Evolutionary conservation across 2,113 vertebrate species (phyloP).

Genomic region (Stegastes partitus): DNA sequence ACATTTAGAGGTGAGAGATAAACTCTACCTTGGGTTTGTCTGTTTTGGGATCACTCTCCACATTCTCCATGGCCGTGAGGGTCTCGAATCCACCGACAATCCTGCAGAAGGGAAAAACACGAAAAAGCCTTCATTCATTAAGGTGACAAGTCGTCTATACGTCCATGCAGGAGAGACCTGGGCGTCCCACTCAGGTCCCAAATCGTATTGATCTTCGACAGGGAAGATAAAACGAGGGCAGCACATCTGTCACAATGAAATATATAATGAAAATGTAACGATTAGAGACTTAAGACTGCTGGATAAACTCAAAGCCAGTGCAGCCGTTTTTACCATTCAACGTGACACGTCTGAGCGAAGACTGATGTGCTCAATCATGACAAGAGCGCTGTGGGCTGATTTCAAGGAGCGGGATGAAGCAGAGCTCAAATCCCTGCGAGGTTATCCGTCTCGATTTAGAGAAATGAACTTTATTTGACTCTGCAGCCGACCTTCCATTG

Average conservation of each 20-base stretch:
- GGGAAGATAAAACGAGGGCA: not conserved
- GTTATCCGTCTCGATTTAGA: conserved; percentile 18
- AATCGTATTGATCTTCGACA: not conserved
- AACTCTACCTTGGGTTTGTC: conserved; percentile 92
- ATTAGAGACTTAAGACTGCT: not conserved
- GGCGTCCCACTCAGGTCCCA: not conserved
- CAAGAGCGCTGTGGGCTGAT: not conserved
- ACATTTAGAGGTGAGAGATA: not conserved
- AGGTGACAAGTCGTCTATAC: not conserved
- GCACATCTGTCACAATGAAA: not conserved
- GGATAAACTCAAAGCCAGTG: not conserved
- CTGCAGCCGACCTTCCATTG: not conserved
- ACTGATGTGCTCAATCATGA: not conserved
- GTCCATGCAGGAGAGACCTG: not conserved
- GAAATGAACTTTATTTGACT: conserved; percentile 2
- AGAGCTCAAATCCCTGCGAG: not conserved
- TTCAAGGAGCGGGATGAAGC: not conserved
- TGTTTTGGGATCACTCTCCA: conserved; percentile 94
- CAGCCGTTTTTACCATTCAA: not conserved
- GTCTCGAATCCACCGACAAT: conserved; percentile 97
- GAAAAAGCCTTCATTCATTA: not conserved
- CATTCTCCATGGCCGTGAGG: conserved; percentile 96
- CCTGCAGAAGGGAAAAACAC: conserved; percentile 80
- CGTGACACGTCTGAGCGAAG: not conserved
- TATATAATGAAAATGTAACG: not conserved